phyloP scores from a whole-genome alignment of 2,113 vertebrate genomes.

The Nanger granti region DNA sequence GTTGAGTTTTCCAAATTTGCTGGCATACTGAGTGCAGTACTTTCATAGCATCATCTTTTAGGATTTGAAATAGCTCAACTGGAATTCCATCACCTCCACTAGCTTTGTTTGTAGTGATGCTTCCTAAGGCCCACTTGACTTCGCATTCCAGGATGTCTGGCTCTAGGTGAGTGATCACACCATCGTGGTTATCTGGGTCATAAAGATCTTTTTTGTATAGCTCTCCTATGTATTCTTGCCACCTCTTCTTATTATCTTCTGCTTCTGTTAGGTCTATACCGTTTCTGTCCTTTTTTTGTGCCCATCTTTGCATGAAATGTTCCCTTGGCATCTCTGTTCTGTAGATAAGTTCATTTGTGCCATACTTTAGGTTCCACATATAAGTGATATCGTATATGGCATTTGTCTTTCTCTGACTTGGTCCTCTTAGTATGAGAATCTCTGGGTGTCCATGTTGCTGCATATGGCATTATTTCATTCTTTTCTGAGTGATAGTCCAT shows the following conservation, averaged over 20 bases:
- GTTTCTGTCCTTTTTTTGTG: neutral
- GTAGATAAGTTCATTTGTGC: neutral
- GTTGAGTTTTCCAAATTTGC: neutral
- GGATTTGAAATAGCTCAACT: neutral
- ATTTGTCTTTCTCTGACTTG: neutral
- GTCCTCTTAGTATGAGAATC: neutral
- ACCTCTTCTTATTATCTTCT: neutral
- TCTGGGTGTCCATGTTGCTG: neutral
- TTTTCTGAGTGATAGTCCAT: neutral
- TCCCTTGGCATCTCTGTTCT: neutral
- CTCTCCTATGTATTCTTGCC: neutral
- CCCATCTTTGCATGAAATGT: neutral
- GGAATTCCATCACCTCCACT: neutral
- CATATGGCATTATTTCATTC: neutral
- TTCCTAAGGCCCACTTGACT: neutral
- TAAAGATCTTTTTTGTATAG: neutral
- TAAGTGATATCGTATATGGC: neutral
- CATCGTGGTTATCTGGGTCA: neutral
- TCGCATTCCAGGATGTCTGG: neutral
- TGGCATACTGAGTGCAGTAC: neutral
- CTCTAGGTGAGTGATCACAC: neutral
- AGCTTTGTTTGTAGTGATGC: neutral
- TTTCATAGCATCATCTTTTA: neutral
- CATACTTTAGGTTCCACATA: neutral
- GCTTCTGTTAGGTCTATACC: neutral